Conservation (phyloP, 2,888 invertebrate species). For the Gymnoscelis rufifasciata region DNA sequence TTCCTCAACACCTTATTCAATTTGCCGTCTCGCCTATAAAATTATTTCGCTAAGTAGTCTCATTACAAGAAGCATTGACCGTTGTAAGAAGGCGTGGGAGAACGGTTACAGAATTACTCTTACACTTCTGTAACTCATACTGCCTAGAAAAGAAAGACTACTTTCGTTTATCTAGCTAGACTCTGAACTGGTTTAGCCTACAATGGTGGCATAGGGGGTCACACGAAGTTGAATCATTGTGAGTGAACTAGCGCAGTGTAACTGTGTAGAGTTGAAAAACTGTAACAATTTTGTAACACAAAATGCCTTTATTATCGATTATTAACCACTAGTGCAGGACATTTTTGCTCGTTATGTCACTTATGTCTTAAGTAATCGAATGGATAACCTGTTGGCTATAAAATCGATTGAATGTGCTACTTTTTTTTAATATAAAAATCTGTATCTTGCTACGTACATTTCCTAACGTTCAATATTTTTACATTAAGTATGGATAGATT, state of each 20-base stretch:
- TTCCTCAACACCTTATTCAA: background rate
- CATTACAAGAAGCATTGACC: constrained; percentile 43
- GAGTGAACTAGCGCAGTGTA: constrained; percentile 67
- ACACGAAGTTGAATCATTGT: constrained; percentile 55
- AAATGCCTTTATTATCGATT: constrained; percentile 9
- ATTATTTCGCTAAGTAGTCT: constrained; percentile 18
- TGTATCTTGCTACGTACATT: too few relatives aligned
- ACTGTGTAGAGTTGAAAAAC: constrained; percentile 43
- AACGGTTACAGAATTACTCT: constrained; percentile 20
- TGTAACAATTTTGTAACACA: constrained; percentile 25
- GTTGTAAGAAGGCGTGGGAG: constrained; percentile 46
- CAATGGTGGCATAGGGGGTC: constrained; percentile 61
- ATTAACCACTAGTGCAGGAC: constrained; percentile 3
- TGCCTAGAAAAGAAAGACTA: constrained; percentile 30
- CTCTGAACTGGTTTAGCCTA: constrained; percentile 35
- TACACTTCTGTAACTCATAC: constrained; percentile 27
- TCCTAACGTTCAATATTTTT: too few relatives aligned
- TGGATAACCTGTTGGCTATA: too few relatives aligned
- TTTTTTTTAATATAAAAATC: too few relatives aligned
- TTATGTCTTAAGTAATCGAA: too few relatives aligned
- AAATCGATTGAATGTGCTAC: too few relatives aligned
- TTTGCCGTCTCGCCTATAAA: constrained; percentile 11
- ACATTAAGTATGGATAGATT: too few relatives aligned
- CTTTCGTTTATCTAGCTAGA: constrained; percentile 18
- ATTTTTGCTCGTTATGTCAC: background rate